Conservation (phyloP, 2,797 vertebrate genomes). For the Liparis tanakae region DNA sequence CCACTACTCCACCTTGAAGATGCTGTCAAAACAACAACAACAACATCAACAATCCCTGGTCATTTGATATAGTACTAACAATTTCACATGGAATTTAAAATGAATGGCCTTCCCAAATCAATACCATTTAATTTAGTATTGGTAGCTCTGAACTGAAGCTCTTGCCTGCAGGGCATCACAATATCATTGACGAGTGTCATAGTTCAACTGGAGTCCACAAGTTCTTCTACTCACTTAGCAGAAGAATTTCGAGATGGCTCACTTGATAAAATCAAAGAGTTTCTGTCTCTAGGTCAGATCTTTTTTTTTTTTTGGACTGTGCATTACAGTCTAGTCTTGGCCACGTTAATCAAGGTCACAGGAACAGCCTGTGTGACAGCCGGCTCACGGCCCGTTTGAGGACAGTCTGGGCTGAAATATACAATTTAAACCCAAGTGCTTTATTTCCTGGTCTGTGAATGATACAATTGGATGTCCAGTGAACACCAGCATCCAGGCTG, state of each 20-base stretch:
- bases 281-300: constrained; percentile 4
- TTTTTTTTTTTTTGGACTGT: neutral
- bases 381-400: constrained; percentile 11
- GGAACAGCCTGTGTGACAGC: neutral
- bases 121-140: constrained; percentile 16
- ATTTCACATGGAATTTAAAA: constrained; percentile 21
- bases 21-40: neutral
- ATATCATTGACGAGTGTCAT: constrained; percentile 11
- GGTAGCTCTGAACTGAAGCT: constrained; percentile 15
- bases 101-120: constrained; percentile 24
- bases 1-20: constrained; percentile 3
- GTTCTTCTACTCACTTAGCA: constrained; percentile 10
- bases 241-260: constrained; percentile 8
- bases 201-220: neutral
- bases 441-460: constrained; percentile 12
- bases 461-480: constrained; percentile 7
- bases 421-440: neutral
- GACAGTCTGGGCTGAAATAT: constrained; percentile 1
- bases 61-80: neutral
- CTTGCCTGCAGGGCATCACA: constrained; percentile 23
- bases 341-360: constrained; percentile 11
- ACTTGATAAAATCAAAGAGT: constrained; percentile 21
- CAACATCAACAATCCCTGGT: neutral
- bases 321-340: constrained; percentile 19
- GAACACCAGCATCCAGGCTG: constrained; percentile 17